phyloP scores from a whole-genome alignment of 1,140 invertebrate genomes.

The Drosophila novamexicana region DNA sequence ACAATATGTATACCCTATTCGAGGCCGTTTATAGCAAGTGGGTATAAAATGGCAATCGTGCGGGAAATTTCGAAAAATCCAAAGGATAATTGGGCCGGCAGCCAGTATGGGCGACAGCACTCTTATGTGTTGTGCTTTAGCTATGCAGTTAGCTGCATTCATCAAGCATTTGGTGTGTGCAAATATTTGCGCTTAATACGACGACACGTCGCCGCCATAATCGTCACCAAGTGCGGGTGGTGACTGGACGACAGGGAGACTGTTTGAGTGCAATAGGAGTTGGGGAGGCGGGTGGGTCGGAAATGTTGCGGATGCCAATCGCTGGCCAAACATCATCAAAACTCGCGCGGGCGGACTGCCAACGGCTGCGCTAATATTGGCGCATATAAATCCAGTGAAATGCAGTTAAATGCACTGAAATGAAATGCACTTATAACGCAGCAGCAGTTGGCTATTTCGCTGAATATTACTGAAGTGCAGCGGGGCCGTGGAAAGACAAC shows the following conservation, averaged over 20 bases:
- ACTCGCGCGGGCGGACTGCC: slow-evolving; percentile 42
- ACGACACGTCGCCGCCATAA: slow-evolving; percentile 66
- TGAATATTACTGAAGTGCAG: slow-evolving; percentile 21
- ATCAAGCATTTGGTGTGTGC: slow-evolving; percentile 79
- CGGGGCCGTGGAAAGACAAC: neutral
- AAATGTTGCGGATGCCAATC: slow-evolving; percentile 37
- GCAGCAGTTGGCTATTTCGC: slow-evolving; percentile 14
- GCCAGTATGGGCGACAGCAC: neutral
- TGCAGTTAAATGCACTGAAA: slow-evolving; percentile 38
- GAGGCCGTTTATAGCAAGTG: neutral
- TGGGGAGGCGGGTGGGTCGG: neutral
- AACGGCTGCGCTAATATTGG: slow-evolving; percentile 71
- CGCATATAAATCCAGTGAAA: slow-evolving; percentile 78
- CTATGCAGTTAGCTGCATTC: slow-evolving; percentile 69
- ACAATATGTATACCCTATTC: neutral
- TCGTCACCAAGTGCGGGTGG: slow-evolving; percentile 42
- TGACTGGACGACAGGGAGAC: neutral
- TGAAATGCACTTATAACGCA: slow-evolving; percentile 56
- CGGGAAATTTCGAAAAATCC: slow-evolving; percentile 34
- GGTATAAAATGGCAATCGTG: slow-evolving; percentile 38
- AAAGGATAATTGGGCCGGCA: slow-evolving; percentile 19
- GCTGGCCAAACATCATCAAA: slow-evolving; percentile 79
- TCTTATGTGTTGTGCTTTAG: slow-evolving; percentile 32
- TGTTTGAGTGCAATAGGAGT: neutral
- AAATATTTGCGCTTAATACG: slow-evolving; percentile 75